Percentiles rank a stretch among this genome's conserved stretches.
These are phyloP conservation scores for Gymnorhina tibicen DNA, from an alignment of 2,113 vertebrate species.

Conservation along the genomic window DNA sequence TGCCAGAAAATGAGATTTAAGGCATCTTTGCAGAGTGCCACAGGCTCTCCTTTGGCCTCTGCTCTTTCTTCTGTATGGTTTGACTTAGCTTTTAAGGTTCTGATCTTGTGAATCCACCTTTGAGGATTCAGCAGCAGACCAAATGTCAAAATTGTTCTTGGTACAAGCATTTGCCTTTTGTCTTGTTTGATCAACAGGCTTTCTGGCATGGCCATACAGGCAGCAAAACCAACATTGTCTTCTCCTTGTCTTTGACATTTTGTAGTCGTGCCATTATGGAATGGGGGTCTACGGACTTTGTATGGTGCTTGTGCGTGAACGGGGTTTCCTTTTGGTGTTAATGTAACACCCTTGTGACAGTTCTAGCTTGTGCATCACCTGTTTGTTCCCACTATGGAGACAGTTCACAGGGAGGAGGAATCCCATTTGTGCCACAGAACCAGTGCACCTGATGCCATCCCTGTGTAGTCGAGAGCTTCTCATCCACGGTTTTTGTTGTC, in stretches of 20 bases:
- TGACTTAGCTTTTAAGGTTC: neutral
- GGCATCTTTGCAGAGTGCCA: neutral
- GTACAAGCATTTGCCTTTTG: neutral
- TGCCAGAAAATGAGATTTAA: neutral
- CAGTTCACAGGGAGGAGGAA: neutral
- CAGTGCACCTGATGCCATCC: neutral
- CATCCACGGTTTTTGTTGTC: neutral
- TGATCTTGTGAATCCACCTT: neutral
- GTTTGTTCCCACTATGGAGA: neutral
- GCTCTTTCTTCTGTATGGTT: neutral
- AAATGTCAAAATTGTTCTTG: neutral
- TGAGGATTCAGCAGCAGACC: neutral
- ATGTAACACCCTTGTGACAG: fast-evolving
- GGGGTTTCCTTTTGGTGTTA: neutral
- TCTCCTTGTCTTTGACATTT: neutral
- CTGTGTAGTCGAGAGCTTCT: neutral
- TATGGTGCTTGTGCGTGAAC: neutral
- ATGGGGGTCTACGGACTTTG: neutral
- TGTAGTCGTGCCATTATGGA: neutral
- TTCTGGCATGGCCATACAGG: neutral
- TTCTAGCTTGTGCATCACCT: neutral
- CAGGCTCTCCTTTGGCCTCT: neutral
- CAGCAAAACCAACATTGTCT: neutral
- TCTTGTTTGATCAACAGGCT: neutral
- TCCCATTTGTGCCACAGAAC: neutral